phyloP scores from a whole-genome alignment of 2,888 invertebrate genomes.

The Erebia ligea region DNA sequence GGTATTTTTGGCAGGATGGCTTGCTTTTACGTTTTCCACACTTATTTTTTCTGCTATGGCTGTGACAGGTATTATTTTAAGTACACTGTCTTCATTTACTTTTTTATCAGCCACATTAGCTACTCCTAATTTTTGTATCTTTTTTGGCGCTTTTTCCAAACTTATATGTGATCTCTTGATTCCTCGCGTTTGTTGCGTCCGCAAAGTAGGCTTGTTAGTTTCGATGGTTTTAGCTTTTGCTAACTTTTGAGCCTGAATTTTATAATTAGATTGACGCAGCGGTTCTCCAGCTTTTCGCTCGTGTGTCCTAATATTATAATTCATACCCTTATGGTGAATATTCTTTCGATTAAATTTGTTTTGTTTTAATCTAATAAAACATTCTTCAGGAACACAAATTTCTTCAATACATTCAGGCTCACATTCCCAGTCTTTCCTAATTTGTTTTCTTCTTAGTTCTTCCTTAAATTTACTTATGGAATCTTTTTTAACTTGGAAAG shows the following conservation, averaged over 20 bases:
- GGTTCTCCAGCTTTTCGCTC: slow-evolving; percentile 20
- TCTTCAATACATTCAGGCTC: slow-evolving; percentile 42
- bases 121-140: slow-evolving; percentile 13
- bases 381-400: slow-evolving; percentile 51
- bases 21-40: slow-evolving; percentile 14
- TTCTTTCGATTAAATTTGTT: slow-evolving; percentile 14
- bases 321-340: slow-evolving; percentile 1
- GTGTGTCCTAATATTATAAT: slow-evolving; percentile 6
- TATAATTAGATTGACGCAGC: slow-evolving; percentile 19
- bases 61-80: neutral
- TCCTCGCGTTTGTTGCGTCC: slow-evolving; percentile 5
- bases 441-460: slow-evolving; percentile 46
- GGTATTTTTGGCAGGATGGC: neutral
- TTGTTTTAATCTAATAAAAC: slow-evolving; percentile 46
- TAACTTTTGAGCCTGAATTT: slow-evolving; percentile 26
- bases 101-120: slow-evolving; percentile 11
- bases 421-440: slow-evolving; percentile 49
- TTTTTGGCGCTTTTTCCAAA: slow-evolving; percentile 6
- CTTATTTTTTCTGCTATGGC: neutral
- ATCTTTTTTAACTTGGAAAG: slow-evolving; percentile 53
- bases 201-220: slow-evolving; percentile 25
- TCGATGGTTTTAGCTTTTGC: slow-evolving; percentile 2
- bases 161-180: neutral
- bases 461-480: slow-evolving; percentile 53
- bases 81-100: neutral